These are phyloP conservation scores for Achroia grisella DNA, from an alignment of 1,140 invertebrate species.

Conservation along the genomic window DNA sequence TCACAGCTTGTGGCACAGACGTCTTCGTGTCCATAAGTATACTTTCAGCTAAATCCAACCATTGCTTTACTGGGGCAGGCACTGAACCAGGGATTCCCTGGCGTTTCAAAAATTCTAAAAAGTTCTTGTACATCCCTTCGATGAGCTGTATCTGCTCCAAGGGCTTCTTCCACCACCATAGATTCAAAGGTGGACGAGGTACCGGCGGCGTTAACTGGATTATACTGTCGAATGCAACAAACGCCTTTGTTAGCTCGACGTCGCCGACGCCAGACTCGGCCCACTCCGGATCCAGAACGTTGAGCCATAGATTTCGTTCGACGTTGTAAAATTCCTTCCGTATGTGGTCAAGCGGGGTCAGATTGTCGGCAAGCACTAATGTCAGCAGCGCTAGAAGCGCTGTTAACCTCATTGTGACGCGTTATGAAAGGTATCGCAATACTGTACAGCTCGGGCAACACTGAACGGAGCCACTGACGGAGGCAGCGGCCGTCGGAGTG, in stretches of 20 bases:
- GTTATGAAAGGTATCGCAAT: constrained; percentile 16
- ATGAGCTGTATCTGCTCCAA: constrained; percentile 72
- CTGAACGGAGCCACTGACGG: constrained; percentile 25
- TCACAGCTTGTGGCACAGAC: constrained; percentile 67
- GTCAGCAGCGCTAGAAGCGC: constrained; percentile 51
- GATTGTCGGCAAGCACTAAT: constrained; percentile 29
- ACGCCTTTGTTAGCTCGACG: constrained; percentile 73
- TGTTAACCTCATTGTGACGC: constrained; percentile 36
- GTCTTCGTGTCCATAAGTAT: constrained; percentile 75
- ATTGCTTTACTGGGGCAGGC: constrained; percentile 70
- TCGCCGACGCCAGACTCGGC: constrained; percentile 56
- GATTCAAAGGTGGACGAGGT: constrained; percentile 56
- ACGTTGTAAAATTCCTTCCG: constrained; percentile 73
- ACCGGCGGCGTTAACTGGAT: constrained; percentile 51
- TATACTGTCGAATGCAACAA: constrained; percentile 70
- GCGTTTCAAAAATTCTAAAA: constrained; percentile 73
- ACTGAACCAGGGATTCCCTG: constrained; percentile 60
- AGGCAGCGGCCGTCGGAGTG: constrained; percentile 4
- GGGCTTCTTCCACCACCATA: constrained; percentile 75
- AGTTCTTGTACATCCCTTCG: constrained; percentile 76
- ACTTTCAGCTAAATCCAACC: constrained; percentile 77
- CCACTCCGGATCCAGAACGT: constrained; percentile 62
- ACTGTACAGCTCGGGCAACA: constrained; percentile 26
- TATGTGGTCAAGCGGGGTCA: constrained; percentile 69
- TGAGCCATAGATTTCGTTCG: constrained; percentile 69